Base-by-base conservation (phyloP, 2,113 vertebrate genomes). In the Crotalus viridis region DNA sequence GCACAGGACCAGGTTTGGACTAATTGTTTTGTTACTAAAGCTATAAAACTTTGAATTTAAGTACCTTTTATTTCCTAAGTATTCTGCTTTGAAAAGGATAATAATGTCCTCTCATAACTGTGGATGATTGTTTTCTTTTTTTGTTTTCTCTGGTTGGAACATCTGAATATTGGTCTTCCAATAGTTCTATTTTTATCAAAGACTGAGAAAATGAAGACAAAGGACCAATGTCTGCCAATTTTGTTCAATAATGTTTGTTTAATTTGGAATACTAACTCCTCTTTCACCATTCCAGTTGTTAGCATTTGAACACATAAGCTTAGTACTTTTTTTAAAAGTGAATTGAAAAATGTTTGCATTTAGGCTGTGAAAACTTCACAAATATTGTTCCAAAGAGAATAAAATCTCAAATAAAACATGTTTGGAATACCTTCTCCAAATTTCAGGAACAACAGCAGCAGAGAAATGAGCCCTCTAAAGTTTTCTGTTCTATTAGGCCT, bases 91-190 rank as follows among this genome's bases (percentile, higher is more conserved):
- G 17, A 69, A 28, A 52, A 87, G 55, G 10, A 13, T 9, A 46
- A 88, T 13, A 81, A 57, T 13, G 5, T 39, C 43, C 24, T 89
- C 43, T 81, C 28, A 22, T 48, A 74, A 92, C 64, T 91, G 52
- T 51, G 24, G 3, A 74, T 33, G 55, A 1, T 4, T 64, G 1
- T 28, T 85, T 87, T 81, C 56, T 52, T 93, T 93, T 0, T 0
- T 2, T 92, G 59, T 0, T 90, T 39, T 87, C 94, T 92, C 92
- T 1, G 26, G 17, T n/a, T 85, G 33, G 48, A 57, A 93, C 89
- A 94, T 96, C 94, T 96, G 93, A 94, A 90, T 89, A 93, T 86
- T 55, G 86, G 89, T 9, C 85, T 10, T 61, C 5, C n/a, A 1
- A 59, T 91, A 74, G 3, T 92, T 92, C 52, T 93, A 4, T 92